A percentile compares a stretch with the other conserved stretches of the same genome.
phyloP scores from a whole-genome alignment of 2,113 vertebrate genomes.

The Notothenia coriiceps region DNA sequence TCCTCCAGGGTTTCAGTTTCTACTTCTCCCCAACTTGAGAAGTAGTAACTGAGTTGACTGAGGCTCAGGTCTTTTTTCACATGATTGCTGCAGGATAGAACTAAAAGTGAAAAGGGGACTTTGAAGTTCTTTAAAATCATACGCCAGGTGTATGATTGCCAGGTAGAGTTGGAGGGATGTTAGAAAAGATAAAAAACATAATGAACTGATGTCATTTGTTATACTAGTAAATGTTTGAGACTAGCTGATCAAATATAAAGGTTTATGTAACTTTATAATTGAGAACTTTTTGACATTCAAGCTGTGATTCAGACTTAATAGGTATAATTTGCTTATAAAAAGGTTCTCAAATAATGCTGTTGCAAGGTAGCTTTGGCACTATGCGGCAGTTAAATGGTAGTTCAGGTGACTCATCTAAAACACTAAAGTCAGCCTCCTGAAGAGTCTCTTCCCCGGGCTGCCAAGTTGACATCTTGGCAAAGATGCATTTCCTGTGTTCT shows the following conservation, averaged over 20 bases:
- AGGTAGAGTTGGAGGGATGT: not conserved
- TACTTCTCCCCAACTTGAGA: not conserved
- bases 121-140: not conserved
- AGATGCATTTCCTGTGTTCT: conserved; percentile 1
- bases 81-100: not conserved
- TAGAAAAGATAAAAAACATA: not conserved
- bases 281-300: not conserved
- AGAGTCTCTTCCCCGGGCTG: not conserved
- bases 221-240: not conserved
- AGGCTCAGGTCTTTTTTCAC: not conserved
- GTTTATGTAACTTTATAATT: not conserved
- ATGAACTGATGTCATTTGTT: not conserved
- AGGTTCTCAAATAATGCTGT: not conserved
- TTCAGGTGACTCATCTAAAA: conserved; percentile 9
- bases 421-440: conserved; percentile 17
- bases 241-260: too few relatives aligned
- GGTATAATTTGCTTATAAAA: not conserved
- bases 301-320: not conserved
- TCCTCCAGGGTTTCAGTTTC: too few relatives aligned
- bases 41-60: not conserved
- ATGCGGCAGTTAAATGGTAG: not conserved
- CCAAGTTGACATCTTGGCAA: conserved; percentile 4
- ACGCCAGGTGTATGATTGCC: not conserved
- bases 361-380: not conserved
- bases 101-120: not conserved